Evolutionary conservation across 2,113 vertebrate genomes (phyloP).

Genomic region (Ibidorhyncha struthersii): DNA sequence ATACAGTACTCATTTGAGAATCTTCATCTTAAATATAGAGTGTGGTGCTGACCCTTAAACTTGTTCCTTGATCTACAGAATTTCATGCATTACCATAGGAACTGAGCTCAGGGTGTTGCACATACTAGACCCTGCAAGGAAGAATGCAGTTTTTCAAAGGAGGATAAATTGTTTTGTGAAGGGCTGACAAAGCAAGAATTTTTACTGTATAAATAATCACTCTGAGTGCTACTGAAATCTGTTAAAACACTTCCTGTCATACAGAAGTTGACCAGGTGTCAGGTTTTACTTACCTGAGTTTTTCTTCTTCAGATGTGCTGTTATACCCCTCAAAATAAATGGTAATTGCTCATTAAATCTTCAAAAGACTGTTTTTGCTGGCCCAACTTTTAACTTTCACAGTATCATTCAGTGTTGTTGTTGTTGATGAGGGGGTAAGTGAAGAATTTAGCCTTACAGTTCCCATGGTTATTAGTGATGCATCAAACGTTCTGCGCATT

Average conservation of each 20-base stretch:
- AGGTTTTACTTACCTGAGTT: neutral
- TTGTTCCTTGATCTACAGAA: neutral
- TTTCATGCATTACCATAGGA: neutral
- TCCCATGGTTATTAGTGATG: neutral
- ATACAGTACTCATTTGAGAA: neutral
- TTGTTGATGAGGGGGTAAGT: neutral
- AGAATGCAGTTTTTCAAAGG: neutral
- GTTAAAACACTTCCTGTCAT: neutral
- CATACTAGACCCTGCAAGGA: neutral
- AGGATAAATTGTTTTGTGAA: neutral
- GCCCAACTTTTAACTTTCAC: neutral
- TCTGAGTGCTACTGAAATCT: neutral
- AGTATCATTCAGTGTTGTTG: neutral
- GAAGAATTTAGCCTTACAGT: neutral
- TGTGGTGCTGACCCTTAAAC: neutral
- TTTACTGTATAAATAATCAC: neutral
- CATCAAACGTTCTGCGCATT: neutral
- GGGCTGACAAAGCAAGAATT: neutral
- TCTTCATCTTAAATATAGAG: neutral
- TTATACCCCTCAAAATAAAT: neutral
- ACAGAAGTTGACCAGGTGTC: neutral
- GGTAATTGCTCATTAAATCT: slow-evolving; percentile 10
- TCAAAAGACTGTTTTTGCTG: neutral
- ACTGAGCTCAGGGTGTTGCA: neutral
- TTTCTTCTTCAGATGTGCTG: neutral